These are phyloP conservation scores for Molorchus minor DNA, from an alignment of 2,888 invertebrate genomes.

Conservation along the genomic window DNA sequence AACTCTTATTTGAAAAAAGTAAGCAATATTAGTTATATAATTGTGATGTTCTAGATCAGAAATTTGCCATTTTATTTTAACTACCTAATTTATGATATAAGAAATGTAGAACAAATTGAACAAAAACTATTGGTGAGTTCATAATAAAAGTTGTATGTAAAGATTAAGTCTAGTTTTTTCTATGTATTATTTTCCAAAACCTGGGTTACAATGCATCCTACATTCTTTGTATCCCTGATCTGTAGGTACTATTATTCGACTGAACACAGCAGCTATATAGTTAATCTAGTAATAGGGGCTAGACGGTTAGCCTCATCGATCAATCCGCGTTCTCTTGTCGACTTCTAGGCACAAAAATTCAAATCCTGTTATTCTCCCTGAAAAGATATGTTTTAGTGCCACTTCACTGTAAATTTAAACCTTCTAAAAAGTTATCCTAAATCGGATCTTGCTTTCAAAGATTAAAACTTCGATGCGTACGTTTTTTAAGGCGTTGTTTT, in stretches of 20 bases:
- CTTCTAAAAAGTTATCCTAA: conserved; percentile 27
- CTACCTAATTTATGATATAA: no score
- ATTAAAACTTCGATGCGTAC: conserved; percentile 17
- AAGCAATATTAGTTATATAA: no score
- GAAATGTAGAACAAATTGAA: no score
- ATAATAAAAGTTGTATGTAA: no score
- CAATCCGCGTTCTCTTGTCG: conserved; percentile 37
- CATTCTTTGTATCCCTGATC: conserved; percentile 34
- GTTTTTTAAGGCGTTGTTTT: neutral
- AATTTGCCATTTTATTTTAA: no score
- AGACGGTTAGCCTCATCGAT: conserved; percentile 47
- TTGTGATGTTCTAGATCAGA: no score
- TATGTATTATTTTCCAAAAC: no score
- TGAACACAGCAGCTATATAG: conserved; percentile 45
- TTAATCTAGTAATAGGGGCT: conserved; percentile 47
- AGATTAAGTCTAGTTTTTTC: no score
- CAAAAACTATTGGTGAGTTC: no score
- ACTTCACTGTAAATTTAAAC: conserved; percentile 24
- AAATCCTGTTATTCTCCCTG: conserved; percentile 27
- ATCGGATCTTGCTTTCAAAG: conserved; percentile 24
- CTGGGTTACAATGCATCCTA: no score
- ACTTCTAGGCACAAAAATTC: conserved; percentile 14
- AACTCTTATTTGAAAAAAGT: no score
- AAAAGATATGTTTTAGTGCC: conserved; percentile 27
- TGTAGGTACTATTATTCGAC: conserved; percentile 40